Percentiles rank a stretch among this genome's conserved stretches.
phyloP scores from a whole-genome alignment of 2,113 vertebrate genomes.

The Ceyx melanurus region DNA sequence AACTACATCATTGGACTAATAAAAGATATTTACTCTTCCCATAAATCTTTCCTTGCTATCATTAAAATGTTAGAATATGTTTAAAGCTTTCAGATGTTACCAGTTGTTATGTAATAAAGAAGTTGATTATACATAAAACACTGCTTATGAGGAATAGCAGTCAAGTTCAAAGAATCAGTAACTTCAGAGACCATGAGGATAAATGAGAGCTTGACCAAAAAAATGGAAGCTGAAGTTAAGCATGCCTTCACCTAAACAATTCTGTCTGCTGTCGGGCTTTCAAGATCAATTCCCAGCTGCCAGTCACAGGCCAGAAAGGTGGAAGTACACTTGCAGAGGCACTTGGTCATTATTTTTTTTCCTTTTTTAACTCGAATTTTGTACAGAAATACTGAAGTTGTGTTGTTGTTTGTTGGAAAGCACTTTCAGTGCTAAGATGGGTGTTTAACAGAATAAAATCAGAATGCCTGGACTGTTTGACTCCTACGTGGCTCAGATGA shows the following conservation, averaged over 20 bases:
- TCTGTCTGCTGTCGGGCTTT: background rate
- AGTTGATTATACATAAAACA: slow-evolving; percentile 45
- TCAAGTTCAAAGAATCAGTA: slow-evolving; percentile 35
- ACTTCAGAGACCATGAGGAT: slow-evolving; percentile 40
- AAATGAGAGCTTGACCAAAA: slow-evolving; percentile 29
- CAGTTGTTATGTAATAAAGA: slow-evolving; percentile 40
- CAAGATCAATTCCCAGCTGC: background rate
- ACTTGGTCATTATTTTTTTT: background rate
- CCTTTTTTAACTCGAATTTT: background rate
- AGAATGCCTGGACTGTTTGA: background rate
- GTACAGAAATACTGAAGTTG: background rate
- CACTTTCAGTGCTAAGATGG: background rate
- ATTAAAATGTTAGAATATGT: slow-evolving; percentile 52
- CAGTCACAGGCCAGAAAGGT: slow-evolving; percentile 14
- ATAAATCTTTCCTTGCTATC: slow-evolving; percentile 52
- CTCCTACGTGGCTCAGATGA: background rate
- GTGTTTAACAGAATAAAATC: fast-evolving
- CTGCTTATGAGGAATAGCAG: slow-evolving; percentile 5
- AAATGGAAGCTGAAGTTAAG: background rate
- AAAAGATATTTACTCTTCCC: slow-evolving; percentile 33
- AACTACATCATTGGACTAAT: background rate
- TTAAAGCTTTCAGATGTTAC: slow-evolving; percentile 65
- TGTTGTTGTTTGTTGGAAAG: background rate
- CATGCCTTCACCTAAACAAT: background rate
- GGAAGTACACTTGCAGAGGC: background rate